Base-by-base conservation (phyloP, 2,888 invertebrate genomes). In the Amblyjoppa proteus region DNA sequence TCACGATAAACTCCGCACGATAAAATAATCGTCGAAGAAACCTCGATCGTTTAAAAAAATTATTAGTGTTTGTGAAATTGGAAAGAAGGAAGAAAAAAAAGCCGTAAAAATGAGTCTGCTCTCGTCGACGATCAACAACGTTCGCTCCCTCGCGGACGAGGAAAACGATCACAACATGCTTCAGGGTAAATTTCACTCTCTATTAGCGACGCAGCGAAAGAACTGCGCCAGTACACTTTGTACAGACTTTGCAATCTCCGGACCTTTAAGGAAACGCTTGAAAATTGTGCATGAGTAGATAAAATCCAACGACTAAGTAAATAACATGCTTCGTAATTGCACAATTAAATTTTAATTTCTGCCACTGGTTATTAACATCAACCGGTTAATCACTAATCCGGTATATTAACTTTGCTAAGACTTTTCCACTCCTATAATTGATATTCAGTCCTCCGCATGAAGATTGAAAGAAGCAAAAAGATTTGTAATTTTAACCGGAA, bases 161-260 rank as follows among this genome's bases (percentile, higher is more conserved):
- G 93, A 94, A 85, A 90, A 92, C 85, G 93, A 94, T 85, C 91
- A 93, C 90, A 93, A 93, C 88, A 94, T 94, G 94, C 93, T 94
- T 34, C 94, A 94, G 92, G 94, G 94, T 94, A 93, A 94, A 91
- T 90, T 87, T 89, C 77, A 80, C 79, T 84, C 61, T 77, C 61
- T 70, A 77, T 69, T 28, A 25, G 31, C 75, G 34, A 38, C n/a
- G 45, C 25, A 13, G 45, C 1, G 1, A 20, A 75, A 20, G 38
- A 51, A 74, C 61, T 31, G 61, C 58, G 7, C 61, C 28, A 31
- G 34, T 64, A 6, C 6, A 61, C 58, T 58, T 58, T 58, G 28
- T 28, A 64, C 64, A 1, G 31, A 31, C 16, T 34, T 64, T 61
- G 16, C 64, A 7, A 64, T 64, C 31, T 64, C 34, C 31, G 16